These are phyloP conservation scores for Falco punctatus DNA, from an alignment of 2,113 vertebrate genomes.

Conservation along the genomic window DNA sequence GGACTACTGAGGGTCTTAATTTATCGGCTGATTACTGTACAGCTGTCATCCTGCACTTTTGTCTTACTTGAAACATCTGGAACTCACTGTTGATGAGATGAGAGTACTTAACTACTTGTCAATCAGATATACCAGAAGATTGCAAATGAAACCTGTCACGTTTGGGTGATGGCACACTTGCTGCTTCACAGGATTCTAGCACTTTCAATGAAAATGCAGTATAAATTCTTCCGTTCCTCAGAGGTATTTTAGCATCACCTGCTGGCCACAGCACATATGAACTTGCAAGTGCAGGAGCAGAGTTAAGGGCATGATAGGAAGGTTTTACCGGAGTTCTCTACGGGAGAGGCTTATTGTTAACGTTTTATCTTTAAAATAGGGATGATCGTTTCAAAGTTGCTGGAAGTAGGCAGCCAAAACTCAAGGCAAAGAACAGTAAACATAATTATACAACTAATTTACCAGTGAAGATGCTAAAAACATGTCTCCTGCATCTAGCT, in stretches of 20 bases:
- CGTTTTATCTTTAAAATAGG: background rate
- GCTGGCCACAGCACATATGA: background rate
- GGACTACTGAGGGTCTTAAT: background rate
- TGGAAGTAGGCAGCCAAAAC: background rate
- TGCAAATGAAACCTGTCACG: background rate
- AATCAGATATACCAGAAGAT: background rate
- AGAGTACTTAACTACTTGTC: background rate
- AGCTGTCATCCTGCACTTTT: background rate
- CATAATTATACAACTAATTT: background rate
- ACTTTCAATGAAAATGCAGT: background rate
- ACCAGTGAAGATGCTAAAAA: background rate
- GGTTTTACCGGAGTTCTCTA: background rate
- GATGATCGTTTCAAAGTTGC: background rate
- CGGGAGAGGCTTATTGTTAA: background rate
- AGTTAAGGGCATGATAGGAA: background rate
- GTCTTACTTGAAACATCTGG: background rate
- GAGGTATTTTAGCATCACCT: background rate
- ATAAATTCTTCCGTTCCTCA: background rate
- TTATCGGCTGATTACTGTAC: background rate
- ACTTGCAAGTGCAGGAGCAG: background rate
- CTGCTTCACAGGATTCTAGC: background rate
- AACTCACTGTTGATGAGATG: background rate
- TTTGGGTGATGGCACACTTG: background rate
- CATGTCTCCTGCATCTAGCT: background rate
- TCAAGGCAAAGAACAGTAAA: background rate